These are phyloP conservation scores for Tursiops truncatus DNA, from an alignment of 2,113 vertebrate species.

Conservation along the genomic window DNA sequence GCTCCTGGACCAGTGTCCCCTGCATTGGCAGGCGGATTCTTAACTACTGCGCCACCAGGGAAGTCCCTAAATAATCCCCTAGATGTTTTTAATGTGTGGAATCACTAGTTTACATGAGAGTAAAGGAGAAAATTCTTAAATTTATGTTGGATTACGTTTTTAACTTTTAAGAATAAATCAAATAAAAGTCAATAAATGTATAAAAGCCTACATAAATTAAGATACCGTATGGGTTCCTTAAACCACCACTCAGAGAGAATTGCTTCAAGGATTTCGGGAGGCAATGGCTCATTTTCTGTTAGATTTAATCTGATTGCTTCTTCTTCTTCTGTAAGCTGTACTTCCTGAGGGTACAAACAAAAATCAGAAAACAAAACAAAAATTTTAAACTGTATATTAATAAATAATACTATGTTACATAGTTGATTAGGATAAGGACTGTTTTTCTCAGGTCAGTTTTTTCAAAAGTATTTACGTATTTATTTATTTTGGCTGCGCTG, in stretches of 20 bases:
- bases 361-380: constrained; percentile 36
- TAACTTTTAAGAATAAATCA: constrained; percentile 41
- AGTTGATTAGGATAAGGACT: neutral
- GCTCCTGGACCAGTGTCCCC: no score
- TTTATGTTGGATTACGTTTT: constrained; percentile 3
- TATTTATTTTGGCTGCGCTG: no score
- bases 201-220: constrained; percentile 11
- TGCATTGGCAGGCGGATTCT: no score
- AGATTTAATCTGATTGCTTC: constrained; percentile 89
- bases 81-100: neutral
- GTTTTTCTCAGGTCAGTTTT: neutral
- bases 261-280: constrained; percentile 87
- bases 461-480: no score
- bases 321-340: constrained; percentile 89
- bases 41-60: no score
- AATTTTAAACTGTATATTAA: neutral
- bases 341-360: constrained; percentile 73
- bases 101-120: neutral
- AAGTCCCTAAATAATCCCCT: neutral
- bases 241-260: constrained; percentile 91
- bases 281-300: constrained; percentile 82
- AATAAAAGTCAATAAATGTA: neutral
- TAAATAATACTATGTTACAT: neutral
- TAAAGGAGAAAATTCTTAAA: neutral
- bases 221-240: constrained; percentile 92